These are phyloP conservation scores for Pionites leucogaster DNA, from an alignment of 2,113 vertebrate genomes.

Conservation along the genomic window DNA sequence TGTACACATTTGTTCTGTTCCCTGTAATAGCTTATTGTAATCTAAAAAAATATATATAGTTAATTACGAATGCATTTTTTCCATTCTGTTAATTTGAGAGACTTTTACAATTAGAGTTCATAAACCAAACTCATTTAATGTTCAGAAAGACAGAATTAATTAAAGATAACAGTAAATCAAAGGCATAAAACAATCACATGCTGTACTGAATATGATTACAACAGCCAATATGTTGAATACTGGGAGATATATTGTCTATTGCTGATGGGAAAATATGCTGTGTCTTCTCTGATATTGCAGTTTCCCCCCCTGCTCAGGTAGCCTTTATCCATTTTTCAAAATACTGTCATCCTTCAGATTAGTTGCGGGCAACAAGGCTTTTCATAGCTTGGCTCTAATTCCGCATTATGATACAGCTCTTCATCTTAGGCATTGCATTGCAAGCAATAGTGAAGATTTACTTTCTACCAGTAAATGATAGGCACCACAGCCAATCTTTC, in stretches of 20 bases:
- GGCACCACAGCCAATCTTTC: background rate
- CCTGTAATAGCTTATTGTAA: conserved; percentile 9
- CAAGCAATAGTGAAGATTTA: background rate
- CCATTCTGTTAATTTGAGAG: conserved; percentile 30
- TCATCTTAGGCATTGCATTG: background rate
- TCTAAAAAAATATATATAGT: background rate
- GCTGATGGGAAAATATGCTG: background rate
- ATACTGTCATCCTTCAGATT: background rate
- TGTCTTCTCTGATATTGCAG: background rate
- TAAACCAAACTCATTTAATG: conserved; percentile 33
- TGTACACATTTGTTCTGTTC: background rate
- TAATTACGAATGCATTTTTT: background rate
- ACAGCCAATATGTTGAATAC: background rate
- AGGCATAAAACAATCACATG: background rate
- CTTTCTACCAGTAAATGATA: background rate
- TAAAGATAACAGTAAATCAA: conserved; percentile 59
- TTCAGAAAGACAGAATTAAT: conserved; percentile 52
- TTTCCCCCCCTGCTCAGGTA: background rate
- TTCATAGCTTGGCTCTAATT: background rate
- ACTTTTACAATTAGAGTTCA: conserved; percentile 49
- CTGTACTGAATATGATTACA: background rate
- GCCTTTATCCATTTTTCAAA: background rate
- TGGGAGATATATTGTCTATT: background rate
- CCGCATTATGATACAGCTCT: background rate
- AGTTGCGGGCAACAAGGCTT: background rate